A percentile compares a stretch with the other conserved stretches of the same genome.
Evolutionary conservation across 1,140 invertebrate species (phyloP).

Genomic region (Drosophila kurseongensis): DNA sequence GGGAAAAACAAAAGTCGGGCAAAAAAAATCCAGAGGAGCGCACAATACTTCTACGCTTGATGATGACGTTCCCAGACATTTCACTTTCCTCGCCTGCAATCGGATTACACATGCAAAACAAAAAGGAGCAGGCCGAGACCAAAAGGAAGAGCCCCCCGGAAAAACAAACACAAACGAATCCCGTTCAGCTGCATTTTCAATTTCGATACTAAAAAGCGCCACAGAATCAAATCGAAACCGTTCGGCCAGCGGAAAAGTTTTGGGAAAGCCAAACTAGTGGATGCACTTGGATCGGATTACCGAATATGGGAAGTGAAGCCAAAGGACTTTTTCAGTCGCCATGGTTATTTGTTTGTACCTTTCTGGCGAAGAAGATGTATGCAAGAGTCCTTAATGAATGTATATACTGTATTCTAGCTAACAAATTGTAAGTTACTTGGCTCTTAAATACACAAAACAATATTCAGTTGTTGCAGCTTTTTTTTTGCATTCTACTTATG

Average conservation of each 20-base stretch:
- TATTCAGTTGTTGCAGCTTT: too few relatives aligned
- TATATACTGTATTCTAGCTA: too few relatives aligned
- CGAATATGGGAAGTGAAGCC: too few relatives aligned
- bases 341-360: neutral
- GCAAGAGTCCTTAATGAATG: too few relatives aligned
- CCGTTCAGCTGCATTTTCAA: conserved; percentile 43
- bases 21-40: too few relatives aligned
- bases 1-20: neutral
- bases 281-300: conserved; percentile 30
- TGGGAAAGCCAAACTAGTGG: conserved; percentile 11
- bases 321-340: too few relatives aligned
- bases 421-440: too few relatives aligned
- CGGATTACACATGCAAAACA: conserved; percentile 62
- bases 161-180: conserved; percentile 30
- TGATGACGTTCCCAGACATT: conserved; percentile 56
- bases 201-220: conserved; percentile 45
- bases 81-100: conserved; percentile 45
- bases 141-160: conserved; percentile 8
- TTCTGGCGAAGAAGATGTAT: too few relatives aligned
- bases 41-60: neutral
- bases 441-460: too few relatives aligned
- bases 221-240: conserved; percentile 43
- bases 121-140: neutral
- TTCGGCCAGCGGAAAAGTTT: neutral
- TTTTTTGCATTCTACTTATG: too few relatives aligned